Evolutionary conservation across 2,113 vertebrate species (phyloP).

Genomic region (Pygoscelis adeliae): DNA sequence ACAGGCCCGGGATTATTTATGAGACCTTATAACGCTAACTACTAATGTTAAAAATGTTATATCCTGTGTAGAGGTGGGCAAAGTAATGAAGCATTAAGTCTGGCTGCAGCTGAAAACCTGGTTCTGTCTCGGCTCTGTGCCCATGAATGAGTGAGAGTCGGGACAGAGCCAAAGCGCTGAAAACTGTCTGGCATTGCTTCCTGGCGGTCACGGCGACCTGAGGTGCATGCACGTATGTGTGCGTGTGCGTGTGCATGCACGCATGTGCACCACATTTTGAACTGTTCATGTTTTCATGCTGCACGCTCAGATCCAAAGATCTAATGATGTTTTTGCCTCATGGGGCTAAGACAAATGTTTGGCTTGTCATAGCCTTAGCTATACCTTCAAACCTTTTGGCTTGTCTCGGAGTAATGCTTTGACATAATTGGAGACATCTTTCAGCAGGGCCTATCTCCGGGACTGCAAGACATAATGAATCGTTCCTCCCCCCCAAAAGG

Average conservation of each 20-base stretch:
- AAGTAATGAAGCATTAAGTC: constrained; percentile 74
- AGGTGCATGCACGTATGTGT: neutral
- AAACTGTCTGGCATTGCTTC: constrained; percentile 58
- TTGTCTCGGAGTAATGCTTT: neutral
- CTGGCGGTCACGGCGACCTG: neutral
- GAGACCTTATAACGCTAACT: constrained; percentile 18
- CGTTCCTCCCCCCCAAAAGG: neutral
- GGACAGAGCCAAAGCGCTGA: constrained; percentile 34
- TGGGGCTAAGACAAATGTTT: constrained; percentile 1
- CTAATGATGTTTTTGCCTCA: neutral
- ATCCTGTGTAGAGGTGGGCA: constrained; percentile 71
- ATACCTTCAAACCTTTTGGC: constrained; percentile 13
- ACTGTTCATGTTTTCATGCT: neutral
- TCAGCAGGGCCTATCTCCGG: neutral
- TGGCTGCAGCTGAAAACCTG: constrained; percentile 60
- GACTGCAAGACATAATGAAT: neutral
- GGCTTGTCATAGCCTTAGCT: neutral
- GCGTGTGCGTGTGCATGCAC: neutral
- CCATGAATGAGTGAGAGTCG: constrained; percentile 15
- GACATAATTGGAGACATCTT: constrained; percentile 35
- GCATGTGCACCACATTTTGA: neutral
- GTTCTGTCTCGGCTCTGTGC: constrained; percentile 65
- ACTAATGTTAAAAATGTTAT: neutral
- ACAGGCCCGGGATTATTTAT: constrained; percentile 55
- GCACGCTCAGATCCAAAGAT: neutral